A percentile compares a stretch with the other conserved stretches of the same genome.
Conservation (phyloP, 2,888 invertebrate species). For the Acleris literana region DNA sequence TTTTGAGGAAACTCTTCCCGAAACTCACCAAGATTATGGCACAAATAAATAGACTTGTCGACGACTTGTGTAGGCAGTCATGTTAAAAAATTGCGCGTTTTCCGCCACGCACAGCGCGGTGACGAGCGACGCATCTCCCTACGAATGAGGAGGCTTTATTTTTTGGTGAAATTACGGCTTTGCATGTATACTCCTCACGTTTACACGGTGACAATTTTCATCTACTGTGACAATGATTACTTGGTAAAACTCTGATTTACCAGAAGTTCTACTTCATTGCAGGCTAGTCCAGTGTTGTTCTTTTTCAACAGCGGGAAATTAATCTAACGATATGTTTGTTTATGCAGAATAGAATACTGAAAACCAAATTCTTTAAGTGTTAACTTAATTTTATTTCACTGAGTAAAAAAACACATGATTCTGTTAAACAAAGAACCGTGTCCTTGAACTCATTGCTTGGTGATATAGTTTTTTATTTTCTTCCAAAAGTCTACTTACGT, state of each 20-base stretch:
- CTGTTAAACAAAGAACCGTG: too few relatives aligned
- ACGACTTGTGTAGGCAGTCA: constrained; percentile 33
- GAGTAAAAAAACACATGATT: too few relatives aligned
- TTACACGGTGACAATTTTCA: constrained; percentile 12
- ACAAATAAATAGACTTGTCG: constrained; percentile 30
- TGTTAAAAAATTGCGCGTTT: constrained; percentile 39
- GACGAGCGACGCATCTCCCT: constrained; percentile 35
- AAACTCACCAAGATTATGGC: constrained; percentile 21
- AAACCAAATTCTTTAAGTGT: too few relatives aligned
- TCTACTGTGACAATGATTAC: constrained; percentile 15
- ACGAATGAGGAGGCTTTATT: constrained; percentile 33
- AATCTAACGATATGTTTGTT: too few relatives aligned
- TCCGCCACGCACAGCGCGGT: constrained; percentile 34
- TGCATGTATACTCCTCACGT: constrained; percentile 10
- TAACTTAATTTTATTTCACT: too few relatives aligned
- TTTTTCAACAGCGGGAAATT: too few relatives aligned
- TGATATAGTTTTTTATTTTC: too few relatives aligned
- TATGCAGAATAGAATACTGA: too few relatives aligned
- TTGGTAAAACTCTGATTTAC: neutral
- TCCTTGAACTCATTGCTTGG: too few relatives aligned
- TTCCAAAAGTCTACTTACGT: too few relatives aligned
- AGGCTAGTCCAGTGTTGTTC: too few relatives aligned
- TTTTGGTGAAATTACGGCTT: constrained; percentile 19
- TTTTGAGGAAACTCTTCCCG: constrained; percentile 13
- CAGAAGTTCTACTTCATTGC: too few relatives aligned